Base-by-base conservation (phyloP, 2,113 vertebrate genomes). In the Struthio camelus region DNA sequence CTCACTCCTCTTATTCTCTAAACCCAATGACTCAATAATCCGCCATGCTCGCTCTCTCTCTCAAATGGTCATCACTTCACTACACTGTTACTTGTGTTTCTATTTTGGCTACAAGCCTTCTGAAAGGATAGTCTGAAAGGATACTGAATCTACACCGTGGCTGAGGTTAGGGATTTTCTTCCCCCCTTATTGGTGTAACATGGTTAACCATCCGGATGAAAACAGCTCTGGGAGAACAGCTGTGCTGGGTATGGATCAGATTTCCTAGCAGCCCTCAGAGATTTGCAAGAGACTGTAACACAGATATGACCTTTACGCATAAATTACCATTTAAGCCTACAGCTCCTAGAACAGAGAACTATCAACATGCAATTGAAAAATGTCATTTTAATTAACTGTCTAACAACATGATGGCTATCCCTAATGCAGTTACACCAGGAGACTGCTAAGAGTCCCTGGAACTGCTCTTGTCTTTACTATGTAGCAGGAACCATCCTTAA, bases 391-490 rank as follows among this genome's bases (percentile, higher is more conserved):
- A 91, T 95, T 83, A 80, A 85, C 54, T 54, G 59, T 53, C 54
- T 93, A 85, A 87, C 80, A 71, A 91, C 48, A 53, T 27, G 34
- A 93, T 14, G 77, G 61, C 71, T 53, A 25, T 59, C n/a, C 73
- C 59, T 85, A 94, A 87, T 27, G 23, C 64, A 96, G 34, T 87
- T 89, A 89, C 32, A 77, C 44, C 66, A 53, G 83, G n/a, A 54
- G 64, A 58, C 71, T 89, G 81, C 80, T 89, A 78, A 66, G 69
- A 94, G 89, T 23, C 71, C 87, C 87, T 89, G 87, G 80, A 92
- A 61, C 58, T 96, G 56, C 80, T 94, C 69, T 78, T 77, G 36
- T 50, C 82, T 77, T 87, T 18, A 8, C 79, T 69, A 0, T 16
- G 44, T 1, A 76, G 76, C 48, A 90, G 59, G 56, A 89, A 78